A percentile compares a stretch with the other conserved stretches of the same genome.
These are phyloP conservation scores for Pelosia muscerda DNA, from an alignment of 2,888 invertebrate genomes.

Conservation along the genomic window DNA sequence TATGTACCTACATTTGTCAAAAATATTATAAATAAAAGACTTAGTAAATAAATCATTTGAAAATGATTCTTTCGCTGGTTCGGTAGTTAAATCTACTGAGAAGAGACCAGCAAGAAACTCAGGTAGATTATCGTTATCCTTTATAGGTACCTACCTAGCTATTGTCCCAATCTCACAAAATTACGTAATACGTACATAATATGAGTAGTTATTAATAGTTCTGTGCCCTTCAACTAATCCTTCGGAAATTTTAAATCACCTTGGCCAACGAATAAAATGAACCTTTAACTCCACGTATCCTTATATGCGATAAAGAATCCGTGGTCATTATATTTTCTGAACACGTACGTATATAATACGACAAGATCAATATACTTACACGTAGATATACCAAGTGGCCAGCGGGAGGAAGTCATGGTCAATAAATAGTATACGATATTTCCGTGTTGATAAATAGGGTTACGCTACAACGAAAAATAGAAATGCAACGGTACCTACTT, in stretches of 20 bases:
- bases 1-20: too few species aligned
- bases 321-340: constrained; percentile 44
- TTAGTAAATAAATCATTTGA: too few species aligned
- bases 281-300: constrained; percentile 17
- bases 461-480: constrained; percentile 14
- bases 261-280: constrained; percentile 12
- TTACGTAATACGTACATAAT: too few species aligned
- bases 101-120: too few species aligned
- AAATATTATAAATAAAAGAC: too few species aligned
- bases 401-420: constrained; percentile 55
- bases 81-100: too few species aligned
- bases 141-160: too few species aligned
- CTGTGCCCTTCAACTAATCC: neutral
- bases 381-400: constrained; percentile 36
- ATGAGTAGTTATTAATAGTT: neutral
- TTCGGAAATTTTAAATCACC: constrained; percentile 5
- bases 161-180: too few species aligned
- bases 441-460: constrained; percentile 41
- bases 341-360: constrained; percentile 59
- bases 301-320: constrained; percentile 8
- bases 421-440: constrained; percentile 58
- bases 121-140: too few species aligned
- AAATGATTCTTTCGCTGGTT: too few species aligned
- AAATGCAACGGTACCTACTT: constrained; percentile 22
- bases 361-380: constrained; percentile 53